A percentile compares a stretch with the other conserved stretches of the same genome.
Conservation (phyloP, 2,888 invertebrate species). For the Dendrolimus houi region DNA sequence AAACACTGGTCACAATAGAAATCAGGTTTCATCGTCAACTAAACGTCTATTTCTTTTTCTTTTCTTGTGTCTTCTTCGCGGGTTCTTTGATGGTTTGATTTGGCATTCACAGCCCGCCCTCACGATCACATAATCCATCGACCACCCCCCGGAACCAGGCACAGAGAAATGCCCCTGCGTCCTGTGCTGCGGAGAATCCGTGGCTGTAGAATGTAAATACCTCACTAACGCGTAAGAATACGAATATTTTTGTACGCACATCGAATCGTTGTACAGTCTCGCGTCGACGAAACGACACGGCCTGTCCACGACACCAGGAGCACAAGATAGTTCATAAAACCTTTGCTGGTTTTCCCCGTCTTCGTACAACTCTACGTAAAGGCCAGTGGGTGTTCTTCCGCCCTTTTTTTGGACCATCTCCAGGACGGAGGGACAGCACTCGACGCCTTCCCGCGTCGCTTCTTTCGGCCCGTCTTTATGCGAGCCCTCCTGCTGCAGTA, state of each 20-base stretch:
- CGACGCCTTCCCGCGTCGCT: constrained; percentile 68
- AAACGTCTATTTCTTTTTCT: constrained; percentile 47
- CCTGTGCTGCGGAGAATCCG: constrained; percentile 53
- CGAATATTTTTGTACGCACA: constrained; percentile 89
- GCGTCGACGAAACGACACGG: constrained; percentile 86
- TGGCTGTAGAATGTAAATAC: constrained; percentile 58
- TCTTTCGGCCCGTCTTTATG: constrained; percentile 33
- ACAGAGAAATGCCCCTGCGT: constrained; percentile 62
- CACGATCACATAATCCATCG: constrained; percentile 88
- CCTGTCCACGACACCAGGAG: constrained; percentile 79
- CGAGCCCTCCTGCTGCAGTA: constrained; percentile 72
- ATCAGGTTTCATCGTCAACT: constrained; percentile 60
- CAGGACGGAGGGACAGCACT: constrained; percentile 88
- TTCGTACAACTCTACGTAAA: constrained; percentile 84
- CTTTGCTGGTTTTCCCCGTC: constrained; percentile 81
- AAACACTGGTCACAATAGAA: constrained; percentile 14
- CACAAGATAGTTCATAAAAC: constrained; percentile 89
- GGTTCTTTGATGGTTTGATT: constrained; percentile 77
- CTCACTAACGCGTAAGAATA: constrained; percentile 90
- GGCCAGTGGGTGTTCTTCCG: constrained; percentile 83
- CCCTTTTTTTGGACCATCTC: constrained; percentile 87
- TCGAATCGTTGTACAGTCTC: constrained; percentile 81
- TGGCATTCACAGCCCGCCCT: constrained; percentile 91
- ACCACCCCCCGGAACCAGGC: constrained; percentile 79
- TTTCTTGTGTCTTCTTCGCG: constrained; percentile 46